Base-by-base conservation (phyloP, 2,888 invertebrate species). In the Drosophila birchii region DNA sequence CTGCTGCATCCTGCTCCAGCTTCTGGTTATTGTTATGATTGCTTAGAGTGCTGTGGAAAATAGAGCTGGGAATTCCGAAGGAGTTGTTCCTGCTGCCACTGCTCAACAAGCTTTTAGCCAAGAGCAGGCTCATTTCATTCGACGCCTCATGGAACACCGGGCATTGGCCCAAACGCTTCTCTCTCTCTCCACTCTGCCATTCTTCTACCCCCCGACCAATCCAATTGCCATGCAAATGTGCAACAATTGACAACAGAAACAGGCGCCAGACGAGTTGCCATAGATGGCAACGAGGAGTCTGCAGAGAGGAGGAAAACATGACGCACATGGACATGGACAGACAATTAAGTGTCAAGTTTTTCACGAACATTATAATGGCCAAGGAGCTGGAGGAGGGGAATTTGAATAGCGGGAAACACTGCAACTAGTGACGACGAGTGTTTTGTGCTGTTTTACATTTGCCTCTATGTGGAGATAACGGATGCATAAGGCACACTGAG, bases 341-440 rank as follows among this genome's bases (percentile, higher is more conserved):
- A 84, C 86, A 84, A 84, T 86, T 83, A 84, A 86, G 86, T 84
- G 84, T 86, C 81, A 84, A 81, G 84, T 84, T 84, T 85, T 84
- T 83, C 84, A 83, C 78, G 78, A 86, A 75, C 84, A 81, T 70
- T 82, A 80, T 76, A 75, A 70, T 68, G 43, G 70, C 59, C 61
- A 55, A 36, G 55, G 47, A 67, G 49, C 14, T n/a, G n/a, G 20
- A 53, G 54, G 23, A 9, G 20, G 58, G 23, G 32, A n/a, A 29
- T 38, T 12, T 43, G 49, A 18, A 32, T n/a, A 20, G 38, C 26
- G 38, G 53, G 29, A 20, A 39, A 14, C 23, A 26, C 59, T 58
- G 61, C 59, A 56, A 57, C 68, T 64, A 66, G 70, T 62, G 70
- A 63, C 64, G 72, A 78, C 78, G 78, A 82, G 82, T 80, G 85